Evolutionary conservation across 2,113 vertebrate genomes (phyloP), one percentile per base, ranked within the genome.

Genomic region (Ascaphus truei): DNA sequence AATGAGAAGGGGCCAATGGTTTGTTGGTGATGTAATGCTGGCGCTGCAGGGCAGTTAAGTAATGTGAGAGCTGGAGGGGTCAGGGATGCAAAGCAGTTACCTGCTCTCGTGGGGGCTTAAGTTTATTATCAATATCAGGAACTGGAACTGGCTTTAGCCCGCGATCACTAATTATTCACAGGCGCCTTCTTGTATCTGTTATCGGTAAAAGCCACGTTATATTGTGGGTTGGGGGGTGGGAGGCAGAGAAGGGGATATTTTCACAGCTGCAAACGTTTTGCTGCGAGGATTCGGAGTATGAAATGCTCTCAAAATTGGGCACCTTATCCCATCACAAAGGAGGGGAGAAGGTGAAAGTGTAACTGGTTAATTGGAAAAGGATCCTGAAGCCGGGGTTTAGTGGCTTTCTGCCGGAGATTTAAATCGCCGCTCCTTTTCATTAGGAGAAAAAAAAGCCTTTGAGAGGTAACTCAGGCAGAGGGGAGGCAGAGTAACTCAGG

Each of bases 1-100:
- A 92, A 91, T 86, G 81, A 75, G 90, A 85, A 83, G 83, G 86
- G 85, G 84, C 88, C 87, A 89, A 88, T 90, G 78, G 81, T 80
- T 83, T 79, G 81, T 74, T 73, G 88, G 88, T 96, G 94, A 94
- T 93, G 92, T 94, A 89, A 94, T 95, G 86, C 86, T 85, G 81
- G 87, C 91, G 82, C 86, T 81, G 82, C 83, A 85, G 93, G 88
- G 91, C 86, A 88, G 91, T 91, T 93, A 90, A 92, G 96, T 95
- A 97, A 98, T 90, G 91, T 93, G 94, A 99, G 95, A 96, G 90
- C 82, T 72, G 77, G 85, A 92, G 92, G 92, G 94, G 93, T 94
- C 94, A 95, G 89, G 89, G 91, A 91, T 94, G 90, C 86, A 90
- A 88, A 92, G 90, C 91, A 89, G 93, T 93, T 95, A 96, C 94